Percentiles rank a stretch among this genome's conserved stretches.
These are phyloP conservation scores for Megaustenia siamemsis DNA, from an alignment of 2,888 invertebrate species.

Conservation along the genomic window DNA sequence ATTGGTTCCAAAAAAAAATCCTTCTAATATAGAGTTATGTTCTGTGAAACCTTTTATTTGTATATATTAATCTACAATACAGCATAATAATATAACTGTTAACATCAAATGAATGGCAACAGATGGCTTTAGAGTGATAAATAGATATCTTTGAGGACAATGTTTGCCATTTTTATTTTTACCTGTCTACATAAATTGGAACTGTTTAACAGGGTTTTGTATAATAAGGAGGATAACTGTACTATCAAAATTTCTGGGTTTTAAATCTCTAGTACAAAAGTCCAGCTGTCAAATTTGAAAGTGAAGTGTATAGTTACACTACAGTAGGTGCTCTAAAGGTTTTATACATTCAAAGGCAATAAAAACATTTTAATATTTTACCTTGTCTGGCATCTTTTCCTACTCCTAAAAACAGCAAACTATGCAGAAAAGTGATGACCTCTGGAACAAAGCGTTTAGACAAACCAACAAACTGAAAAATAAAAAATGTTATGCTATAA, in stretches of 20 bases:
- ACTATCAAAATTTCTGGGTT: no score
- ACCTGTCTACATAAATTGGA: no score
- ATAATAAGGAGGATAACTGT: no score
- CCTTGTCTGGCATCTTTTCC: slow-evolving; percentile 5
- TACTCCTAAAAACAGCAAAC: slow-evolving; percentile 85
- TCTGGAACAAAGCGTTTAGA: slow-evolving; percentile 91
- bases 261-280: slow-evolving; percentile 55
- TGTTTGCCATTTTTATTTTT: no score
- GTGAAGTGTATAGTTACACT: neutral
- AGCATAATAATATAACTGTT: neutral
- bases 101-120: neutral
- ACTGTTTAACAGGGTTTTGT: no score
- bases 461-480: slow-evolving; percentile 86
- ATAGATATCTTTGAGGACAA: neutral
- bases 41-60: no score
- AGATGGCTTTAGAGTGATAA: neutral
- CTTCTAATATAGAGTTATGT: no score
- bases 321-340: neutral
- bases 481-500: no score
- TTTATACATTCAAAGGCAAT: neutral
- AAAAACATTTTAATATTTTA: neutral
- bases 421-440: slow-evolving; percentile 88
- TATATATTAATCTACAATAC: no score
- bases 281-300: neutral
- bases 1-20: no score